A percentile compares a stretch with the other conserved stretches of the same genome.
Evolutionary conservation across 2,888 invertebrate species (phyloP).

Genomic region (Epiblema foenella): DNA sequence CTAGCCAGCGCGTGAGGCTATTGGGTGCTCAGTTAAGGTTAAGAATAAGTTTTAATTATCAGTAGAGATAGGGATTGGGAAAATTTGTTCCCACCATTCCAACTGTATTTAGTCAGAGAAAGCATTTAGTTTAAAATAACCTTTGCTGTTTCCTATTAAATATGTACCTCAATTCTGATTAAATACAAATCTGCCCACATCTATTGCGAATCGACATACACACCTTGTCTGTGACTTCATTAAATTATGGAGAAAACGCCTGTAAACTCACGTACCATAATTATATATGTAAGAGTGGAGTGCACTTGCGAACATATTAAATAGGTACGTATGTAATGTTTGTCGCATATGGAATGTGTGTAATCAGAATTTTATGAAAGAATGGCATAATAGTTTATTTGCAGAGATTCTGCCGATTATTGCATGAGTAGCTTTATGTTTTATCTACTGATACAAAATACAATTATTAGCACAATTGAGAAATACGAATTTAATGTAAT

Average conservation of each 20-base stretch:
- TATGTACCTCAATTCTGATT: background rate
- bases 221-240: background rate
- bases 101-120: constrained; percentile 23
- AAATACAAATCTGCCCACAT: background rate
- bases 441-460: background rate
- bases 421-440: background rate
- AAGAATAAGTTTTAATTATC: constrained; percentile 35
- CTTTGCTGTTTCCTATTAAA: background rate
- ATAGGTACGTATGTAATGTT: background rate
- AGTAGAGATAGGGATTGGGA: too few species aligned
- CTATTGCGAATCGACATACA: background rate
- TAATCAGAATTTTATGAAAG: too few species aligned
- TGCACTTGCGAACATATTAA: background rate
- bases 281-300: background rate
- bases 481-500: constrained; percentile 34
- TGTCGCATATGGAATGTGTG: background rate
- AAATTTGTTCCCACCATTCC: constrained; percentile 14
- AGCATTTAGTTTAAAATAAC: constrained; percentile 7
- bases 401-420: background rate
- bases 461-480: constrained; percentile 23
- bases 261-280: background rate
- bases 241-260: background rate
- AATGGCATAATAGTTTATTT: background rate
- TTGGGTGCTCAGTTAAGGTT: constrained; percentile 38
- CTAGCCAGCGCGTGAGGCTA: constrained; percentile 31